Evolutionary conservation across 2,888 invertebrate species (phyloP).

Genomic region (Tenthredo amoena): DNA sequence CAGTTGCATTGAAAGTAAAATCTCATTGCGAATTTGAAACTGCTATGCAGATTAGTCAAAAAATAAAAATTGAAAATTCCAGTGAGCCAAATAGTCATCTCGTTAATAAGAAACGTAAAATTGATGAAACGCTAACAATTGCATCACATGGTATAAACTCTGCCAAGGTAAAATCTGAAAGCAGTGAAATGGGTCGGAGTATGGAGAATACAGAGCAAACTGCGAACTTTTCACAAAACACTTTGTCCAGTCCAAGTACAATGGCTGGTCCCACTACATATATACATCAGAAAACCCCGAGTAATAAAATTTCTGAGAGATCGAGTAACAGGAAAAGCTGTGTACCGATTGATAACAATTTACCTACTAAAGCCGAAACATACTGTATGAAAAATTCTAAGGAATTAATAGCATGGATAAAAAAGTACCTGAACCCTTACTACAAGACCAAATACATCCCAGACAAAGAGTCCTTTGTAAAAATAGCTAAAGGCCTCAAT

Average conservation of each 20-base stretch:
- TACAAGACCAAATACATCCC: constrained; percentile 64
- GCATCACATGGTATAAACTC: background rate
- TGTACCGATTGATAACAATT: background rate
- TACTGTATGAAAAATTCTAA: constrained; percentile 69
- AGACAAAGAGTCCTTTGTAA: constrained; percentile 68
- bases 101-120: background rate
- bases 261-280: background rate
- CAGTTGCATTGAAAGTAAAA: constrained; percentile 29
- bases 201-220: background rate
- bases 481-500: constrained; percentile 69
- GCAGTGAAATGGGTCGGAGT: background rate
- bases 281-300: background rate
- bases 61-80: background rate
- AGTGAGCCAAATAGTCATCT: background rate
- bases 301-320: background rate
- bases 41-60: constrained; percentile 67
- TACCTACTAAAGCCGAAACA: constrained; percentile 46
- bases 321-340: background rate
- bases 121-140: background rate
- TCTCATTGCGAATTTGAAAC: constrained; percentile 64
- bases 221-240: background rate
- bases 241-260: background rate
- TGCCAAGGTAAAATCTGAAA: background rate
- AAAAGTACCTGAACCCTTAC: background rate
- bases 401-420: constrained; percentile 68